A percentile compares a stretch with the other conserved stretches of the same genome.
Conservation (phyloP, 2,113 vertebrate genomes). For the Cranoglanis bouderius region DNA sequence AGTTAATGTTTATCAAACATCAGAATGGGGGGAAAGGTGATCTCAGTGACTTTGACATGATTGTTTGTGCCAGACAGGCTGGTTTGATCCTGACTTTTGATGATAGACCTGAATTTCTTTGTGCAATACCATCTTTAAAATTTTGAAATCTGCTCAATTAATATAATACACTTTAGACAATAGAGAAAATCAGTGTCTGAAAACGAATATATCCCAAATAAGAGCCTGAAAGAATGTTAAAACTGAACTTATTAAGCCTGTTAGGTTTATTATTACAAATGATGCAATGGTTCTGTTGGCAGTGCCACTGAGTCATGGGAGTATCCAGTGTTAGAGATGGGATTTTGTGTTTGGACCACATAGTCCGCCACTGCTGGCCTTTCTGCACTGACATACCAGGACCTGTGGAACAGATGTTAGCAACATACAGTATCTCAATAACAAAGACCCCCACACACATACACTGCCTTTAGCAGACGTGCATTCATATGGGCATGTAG, state of each 20-base stretch:
- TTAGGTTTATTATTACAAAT: slow-evolving; percentile 22
- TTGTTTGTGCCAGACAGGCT: background rate
- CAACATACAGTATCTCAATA: slow-evolving; percentile 32
- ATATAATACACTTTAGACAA: background rate
- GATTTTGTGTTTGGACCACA: slow-evolving; percentile 43
- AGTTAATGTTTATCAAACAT: background rate
- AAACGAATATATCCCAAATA: background rate
- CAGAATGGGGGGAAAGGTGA: background rate
- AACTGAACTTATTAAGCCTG: background rate
- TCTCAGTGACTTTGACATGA: background rate
- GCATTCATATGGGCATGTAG: background rate
- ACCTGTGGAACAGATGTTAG: slow-evolving; percentile 47
- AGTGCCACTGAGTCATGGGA: background rate
- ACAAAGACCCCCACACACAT: slow-evolving; percentile 6
- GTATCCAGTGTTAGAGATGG: slow-evolving; percentile 20
- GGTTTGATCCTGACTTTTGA: background rate
- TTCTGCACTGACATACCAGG: slow-evolving; percentile 29
- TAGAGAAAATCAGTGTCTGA: background rate
- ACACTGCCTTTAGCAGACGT: background rate
- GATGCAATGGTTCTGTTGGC: slow-evolving; percentile 17
- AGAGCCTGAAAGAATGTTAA: background rate
- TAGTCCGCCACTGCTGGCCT: slow-evolving; percentile 28
- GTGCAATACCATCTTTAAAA: background rate
- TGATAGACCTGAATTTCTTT: background rate
- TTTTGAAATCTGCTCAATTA: background rate